Evolutionary conservation across 2,797 vertebrate species (phyloP).

Genomic region (Chaenodraco wilsoni): DNA sequence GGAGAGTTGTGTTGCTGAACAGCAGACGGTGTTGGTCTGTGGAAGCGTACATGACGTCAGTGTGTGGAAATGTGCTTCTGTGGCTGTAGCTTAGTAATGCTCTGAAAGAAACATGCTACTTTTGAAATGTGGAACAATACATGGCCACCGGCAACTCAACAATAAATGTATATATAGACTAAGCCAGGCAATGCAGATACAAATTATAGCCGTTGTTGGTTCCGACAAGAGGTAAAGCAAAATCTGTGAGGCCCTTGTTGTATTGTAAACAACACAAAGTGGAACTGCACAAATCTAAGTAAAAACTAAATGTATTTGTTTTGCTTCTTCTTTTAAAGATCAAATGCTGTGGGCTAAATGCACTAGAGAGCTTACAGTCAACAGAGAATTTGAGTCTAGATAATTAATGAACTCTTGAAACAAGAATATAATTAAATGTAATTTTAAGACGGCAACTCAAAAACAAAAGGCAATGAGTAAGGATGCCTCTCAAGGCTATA

Average conservation of each 20-base stretch:
- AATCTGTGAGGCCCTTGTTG: conserved; percentile 42
- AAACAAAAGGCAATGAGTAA: conserved; percentile 43
- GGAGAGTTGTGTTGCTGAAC: conserved; percentile 38
- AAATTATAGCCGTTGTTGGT: conserved; percentile 47
- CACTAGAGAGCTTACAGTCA: conserved; percentile 68
- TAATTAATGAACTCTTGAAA: conserved; percentile 74
- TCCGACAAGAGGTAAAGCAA: conserved; percentile 42
- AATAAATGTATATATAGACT: conserved; percentile 30
- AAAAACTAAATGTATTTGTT: conserved; percentile 46
- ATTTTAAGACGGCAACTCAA: conserved; percentile 47
- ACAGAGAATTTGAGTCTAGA: conserved; percentile 52
- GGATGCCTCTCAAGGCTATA: conserved; percentile 52
- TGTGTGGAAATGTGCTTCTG: conserved; percentile 41
- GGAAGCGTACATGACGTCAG: conserved; percentile 25
- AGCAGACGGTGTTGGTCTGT: conserved; percentile 31
- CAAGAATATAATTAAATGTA: conserved; percentile 64
- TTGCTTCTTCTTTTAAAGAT: conserved; percentile 52
- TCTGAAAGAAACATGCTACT: conserved; percentile 34
- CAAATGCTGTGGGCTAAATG: conserved; percentile 53
- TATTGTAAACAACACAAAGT: conserved; percentile 41
- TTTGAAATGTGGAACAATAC: conserved; percentile 52
- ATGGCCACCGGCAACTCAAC: conserved; percentile 44
- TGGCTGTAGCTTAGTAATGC: conserved; percentile 9
- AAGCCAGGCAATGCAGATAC: conserved; percentile 15
- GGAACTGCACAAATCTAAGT: conserved; percentile 43